A percentile compares a stretch with the other conserved stretches of the same genome.
Conservation (phyloP, 1,140 invertebrate genomes). For the honey bee (Apis mellifera) region DNA sequence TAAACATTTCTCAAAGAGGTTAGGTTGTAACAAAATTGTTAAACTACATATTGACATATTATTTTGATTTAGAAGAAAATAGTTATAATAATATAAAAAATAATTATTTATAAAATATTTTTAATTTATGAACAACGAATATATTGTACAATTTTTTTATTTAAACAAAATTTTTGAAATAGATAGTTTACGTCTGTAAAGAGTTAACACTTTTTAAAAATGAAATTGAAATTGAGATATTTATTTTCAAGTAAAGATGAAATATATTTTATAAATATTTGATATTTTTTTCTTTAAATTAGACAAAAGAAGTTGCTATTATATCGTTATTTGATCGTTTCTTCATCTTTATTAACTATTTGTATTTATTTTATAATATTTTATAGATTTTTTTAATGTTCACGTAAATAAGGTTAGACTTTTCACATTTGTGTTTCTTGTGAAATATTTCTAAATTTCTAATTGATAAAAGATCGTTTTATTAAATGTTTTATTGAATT, state of each 20-base stretch:
- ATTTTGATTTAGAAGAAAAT: too few species aligned
- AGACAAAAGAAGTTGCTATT: not conserved
- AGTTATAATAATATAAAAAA: too few species aligned
- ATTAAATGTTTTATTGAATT: constrained; percentile 1
- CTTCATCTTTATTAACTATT: not conserved
- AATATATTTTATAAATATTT: not conserved
- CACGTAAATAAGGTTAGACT: not conserved
- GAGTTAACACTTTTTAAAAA: not conserved
- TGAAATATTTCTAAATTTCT: constrained; percentile 2
- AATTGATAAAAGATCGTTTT: constrained; percentile 4
- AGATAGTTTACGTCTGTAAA: not conserved
- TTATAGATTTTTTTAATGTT: constrained; percentile 1
- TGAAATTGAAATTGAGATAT: not conserved
- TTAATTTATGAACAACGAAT: too few species aligned
- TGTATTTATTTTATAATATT: constrained; percentile 2
- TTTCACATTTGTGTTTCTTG: not conserved
- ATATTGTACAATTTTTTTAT: too few species aligned
- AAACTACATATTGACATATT: too few species aligned
- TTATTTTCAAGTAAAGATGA: not conserved
- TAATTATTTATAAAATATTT: too few species aligned
- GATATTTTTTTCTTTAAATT: not conserved
- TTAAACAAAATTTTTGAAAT: too few species aligned
- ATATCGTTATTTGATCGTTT: not conserved
- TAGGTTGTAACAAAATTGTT: too few species aligned
- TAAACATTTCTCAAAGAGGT: too few species aligned